Conservation (phyloP, 2,797 vertebrate genomes). For the Sebastes itinus region DNA sequence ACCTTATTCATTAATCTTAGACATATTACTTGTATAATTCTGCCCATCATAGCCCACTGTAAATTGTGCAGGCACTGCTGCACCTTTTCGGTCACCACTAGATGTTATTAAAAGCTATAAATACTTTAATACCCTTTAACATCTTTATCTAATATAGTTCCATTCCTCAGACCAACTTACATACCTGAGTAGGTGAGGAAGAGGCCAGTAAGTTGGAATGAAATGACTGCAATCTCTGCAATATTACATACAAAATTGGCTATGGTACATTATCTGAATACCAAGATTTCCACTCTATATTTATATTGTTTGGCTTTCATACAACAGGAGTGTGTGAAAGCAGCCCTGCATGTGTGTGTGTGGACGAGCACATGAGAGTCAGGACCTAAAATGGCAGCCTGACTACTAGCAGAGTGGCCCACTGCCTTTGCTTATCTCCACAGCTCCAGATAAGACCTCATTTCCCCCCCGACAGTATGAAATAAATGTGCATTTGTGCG, state of each 20-base stretch:
- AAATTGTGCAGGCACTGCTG: not conserved
- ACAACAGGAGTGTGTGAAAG: slow-evolving; percentile 15
- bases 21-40: not conserved
- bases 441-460: slow-evolving; percentile 76
- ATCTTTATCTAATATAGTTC: not conserved
- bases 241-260: not conserved
- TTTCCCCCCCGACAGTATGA: slow-evolving; percentile 61
- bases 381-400: slow-evolving; percentile 54
- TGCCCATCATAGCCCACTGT: not conserved
- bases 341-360: not conserved
- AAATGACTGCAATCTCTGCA: slow-evolving; percentile 10
- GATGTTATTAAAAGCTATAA: not conserved
- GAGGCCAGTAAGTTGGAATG: not conserved
- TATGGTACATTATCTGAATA: slow-evolving; percentile 23
- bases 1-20: not conserved
- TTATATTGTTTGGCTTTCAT: slow-evolving; percentile 44
- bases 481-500: slow-evolving; percentile 63
- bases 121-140: not conserved
- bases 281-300: slow-evolving; percentile 30
- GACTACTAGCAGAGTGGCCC: slow-evolving; percentile 40
- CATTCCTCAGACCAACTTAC: not conserved
- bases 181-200: not conserved
- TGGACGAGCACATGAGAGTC: not conserved
- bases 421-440: slow-evolving; percentile 75
- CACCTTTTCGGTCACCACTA: not conserved